phyloP scores from a whole-genome alignment of 2,113 vertebrate species.

The Passerina amoena region DNA sequence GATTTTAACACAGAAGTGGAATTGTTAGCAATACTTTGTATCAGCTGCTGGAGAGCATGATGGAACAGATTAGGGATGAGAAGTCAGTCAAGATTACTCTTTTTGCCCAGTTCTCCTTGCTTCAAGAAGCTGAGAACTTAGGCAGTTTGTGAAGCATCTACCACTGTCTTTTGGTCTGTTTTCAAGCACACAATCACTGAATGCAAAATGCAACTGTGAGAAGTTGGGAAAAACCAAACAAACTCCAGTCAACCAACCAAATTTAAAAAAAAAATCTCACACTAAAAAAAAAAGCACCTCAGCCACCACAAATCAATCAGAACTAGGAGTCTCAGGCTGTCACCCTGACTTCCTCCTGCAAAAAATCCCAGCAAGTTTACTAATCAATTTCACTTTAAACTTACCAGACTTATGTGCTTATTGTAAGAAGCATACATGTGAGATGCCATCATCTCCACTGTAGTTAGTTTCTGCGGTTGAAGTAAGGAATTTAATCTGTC shows the following conservation, averaged over 20 bases:
- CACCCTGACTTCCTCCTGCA: background rate
- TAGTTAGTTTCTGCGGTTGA: conserved; percentile 90
- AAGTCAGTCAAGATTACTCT: background rate
- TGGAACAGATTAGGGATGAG: background rate
- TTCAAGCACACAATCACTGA: background rate
- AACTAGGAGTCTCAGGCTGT: background rate
- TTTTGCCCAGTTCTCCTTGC: background rate
- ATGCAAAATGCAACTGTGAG: background rate
- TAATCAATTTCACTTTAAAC: conserved; percentile 30
- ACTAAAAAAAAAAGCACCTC: background rate
- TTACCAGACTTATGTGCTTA: conserved; percentile 93
- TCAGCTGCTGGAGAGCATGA: background rate
- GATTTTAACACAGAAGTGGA: background rate
- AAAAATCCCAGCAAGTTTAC: background rate
- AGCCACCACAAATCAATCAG: background rate
- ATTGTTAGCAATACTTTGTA: background rate
- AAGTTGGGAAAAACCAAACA: background rate
- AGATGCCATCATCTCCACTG: conserved; percentile 94
- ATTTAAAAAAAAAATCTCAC: background rate
- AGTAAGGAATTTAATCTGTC: conserved; percentile 96
- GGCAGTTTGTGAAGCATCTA: background rate
- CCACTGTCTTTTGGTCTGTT: background rate
- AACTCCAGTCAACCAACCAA: background rate
- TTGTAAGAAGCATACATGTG: conserved; percentile 97
- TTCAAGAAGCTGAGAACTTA: background rate